These are phyloP conservation scores for Synanthedon vespiformis DNA, from an alignment of 2,888 invertebrate species.

Conservation along the genomic window DNA sequence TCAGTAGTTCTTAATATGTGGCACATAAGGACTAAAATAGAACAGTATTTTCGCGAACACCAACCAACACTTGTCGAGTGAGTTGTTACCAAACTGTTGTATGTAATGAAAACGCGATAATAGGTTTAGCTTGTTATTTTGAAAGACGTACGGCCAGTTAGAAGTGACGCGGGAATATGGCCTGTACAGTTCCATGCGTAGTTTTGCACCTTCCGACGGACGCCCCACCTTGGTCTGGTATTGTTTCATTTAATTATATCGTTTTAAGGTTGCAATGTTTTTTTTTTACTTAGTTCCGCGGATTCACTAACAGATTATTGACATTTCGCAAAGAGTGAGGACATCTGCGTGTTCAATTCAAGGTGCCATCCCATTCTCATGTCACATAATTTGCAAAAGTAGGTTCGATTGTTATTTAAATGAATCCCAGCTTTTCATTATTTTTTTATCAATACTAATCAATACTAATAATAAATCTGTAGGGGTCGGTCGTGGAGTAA, in stretches of 20 bases:
- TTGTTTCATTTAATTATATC: slow-evolving; percentile 42
- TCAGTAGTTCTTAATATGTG: slow-evolving; percentile 18
- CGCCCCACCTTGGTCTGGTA: slow-evolving; percentile 38
- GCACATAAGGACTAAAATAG: too few species aligned
- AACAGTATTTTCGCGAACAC: too few species aligned
- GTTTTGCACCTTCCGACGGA: slow-evolving; percentile 33
- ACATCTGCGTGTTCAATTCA: slow-evolving; percentile 9
- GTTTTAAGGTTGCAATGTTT: slow-evolving; percentile 27
- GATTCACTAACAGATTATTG: slow-evolving; percentile 2
- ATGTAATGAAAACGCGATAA: too few species aligned
- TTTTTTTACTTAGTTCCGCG: slow-evolving; percentile 21
- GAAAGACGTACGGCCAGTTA: slow-evolving; percentile 29
- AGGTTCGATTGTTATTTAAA: too few species aligned
- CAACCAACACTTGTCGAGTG: too few species aligned
- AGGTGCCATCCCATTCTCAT: slow-evolving; percentile 13
- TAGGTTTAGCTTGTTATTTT: too few species aligned
- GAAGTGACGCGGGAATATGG: slow-evolving; percentile 32
- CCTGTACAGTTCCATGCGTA: slow-evolving; percentile 19
- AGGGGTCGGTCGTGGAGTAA: too few species aligned
- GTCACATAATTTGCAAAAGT: too few species aligned
- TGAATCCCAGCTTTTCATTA: too few species aligned
- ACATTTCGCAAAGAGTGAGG: slow-evolving; percentile 16
- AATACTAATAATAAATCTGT: too few species aligned
- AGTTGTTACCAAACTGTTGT: too few species aligned
- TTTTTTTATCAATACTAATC: too few species aligned